phyloP scores from a whole-genome alignment of 2,888 invertebrate genomes.

The Cheilosia variabilis region DNA sequence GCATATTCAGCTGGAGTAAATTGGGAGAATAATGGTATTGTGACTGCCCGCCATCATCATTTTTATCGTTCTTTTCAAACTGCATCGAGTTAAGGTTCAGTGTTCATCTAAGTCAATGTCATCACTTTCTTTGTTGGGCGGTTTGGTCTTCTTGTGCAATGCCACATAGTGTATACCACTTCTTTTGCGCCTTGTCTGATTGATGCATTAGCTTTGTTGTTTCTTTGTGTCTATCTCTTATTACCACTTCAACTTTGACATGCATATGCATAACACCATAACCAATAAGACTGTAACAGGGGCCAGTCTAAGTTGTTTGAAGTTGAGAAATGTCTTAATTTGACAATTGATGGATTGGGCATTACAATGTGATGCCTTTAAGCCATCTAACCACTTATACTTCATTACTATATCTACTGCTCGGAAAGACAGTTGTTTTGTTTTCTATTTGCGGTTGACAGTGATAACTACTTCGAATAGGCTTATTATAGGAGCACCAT shows the following conservation, averaged over 20 bases:
- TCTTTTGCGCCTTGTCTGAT: slow-evolving; percentile 9
- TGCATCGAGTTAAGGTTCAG: slow-evolving; percentile 15
- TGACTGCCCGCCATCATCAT: slow-evolving; percentile 41
- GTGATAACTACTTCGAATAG: too few relatives aligned
- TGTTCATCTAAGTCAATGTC: slow-evolving; percentile 41
- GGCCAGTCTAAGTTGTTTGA: slow-evolving; percentile 8
- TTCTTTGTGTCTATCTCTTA: slow-evolving; percentile 11
- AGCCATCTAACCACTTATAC: slow-evolving; percentile 31
- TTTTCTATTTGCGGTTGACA: too few relatives aligned
- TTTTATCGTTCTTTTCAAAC: slow-evolving; percentile 38
- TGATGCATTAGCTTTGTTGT: slow-evolving; percentile 26
- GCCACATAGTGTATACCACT: too few relatives aligned
- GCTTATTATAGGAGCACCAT: too few relatives aligned
- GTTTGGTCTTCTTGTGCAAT: slow-evolving; percentile 34
- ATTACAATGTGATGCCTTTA: slow-evolving; percentile 16
- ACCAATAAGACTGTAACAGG: not conserved
- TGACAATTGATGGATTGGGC: slow-evolving; percentile 62
- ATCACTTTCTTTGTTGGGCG: slow-evolving; percentile 52
- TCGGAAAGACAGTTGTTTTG: too few relatives aligned
- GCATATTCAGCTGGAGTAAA: slow-evolving; percentile 35
- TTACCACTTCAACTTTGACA: slow-evolving; percentile 54
- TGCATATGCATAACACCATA: slow-evolving; percentile 15
- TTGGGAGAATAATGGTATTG: slow-evolving; percentile 54
- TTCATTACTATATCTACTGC: too few relatives aligned
- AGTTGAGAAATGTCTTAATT: slow-evolving; percentile 47